Percentiles rank a stretch among this genome's conserved stretches.
Evolutionary conservation across 2,113 vertebrate species (phyloP).

Genomic region (Seriola quinqueradiata): DNA sequence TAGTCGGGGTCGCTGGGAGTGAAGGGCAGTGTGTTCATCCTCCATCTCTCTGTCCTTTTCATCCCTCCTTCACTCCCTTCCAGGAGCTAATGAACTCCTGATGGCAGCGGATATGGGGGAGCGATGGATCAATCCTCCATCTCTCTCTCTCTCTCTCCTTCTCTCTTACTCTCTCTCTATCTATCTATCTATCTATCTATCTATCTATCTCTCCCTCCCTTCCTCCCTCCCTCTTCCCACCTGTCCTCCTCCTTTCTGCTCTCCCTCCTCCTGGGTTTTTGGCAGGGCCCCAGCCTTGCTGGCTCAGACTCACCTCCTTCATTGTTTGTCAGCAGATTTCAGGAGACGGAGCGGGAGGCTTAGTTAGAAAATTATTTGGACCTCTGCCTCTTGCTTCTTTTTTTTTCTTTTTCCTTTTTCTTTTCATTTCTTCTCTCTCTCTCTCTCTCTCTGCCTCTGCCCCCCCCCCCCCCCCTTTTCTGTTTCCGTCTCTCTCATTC

Average conservation of each 20-base stretch:
- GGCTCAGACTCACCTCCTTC: conserved; percentile 63
- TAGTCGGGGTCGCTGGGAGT: conserved; percentile 45
- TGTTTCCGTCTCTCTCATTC: conserved; percentile 34
- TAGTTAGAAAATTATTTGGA: conserved; percentile 69
- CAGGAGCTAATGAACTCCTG: conserved; percentile 78
- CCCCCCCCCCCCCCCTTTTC: conserved; percentile 16
- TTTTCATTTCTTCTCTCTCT: conserved; percentile 40
- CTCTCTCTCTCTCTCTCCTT: conserved; percentile 28
- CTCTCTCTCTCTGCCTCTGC: conserved; percentile 38
- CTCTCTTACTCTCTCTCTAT: neutral
- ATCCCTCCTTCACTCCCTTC: conserved; percentile 44
- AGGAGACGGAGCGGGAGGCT: conserved; percentile 54
- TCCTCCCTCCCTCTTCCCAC: conserved; percentile 27
- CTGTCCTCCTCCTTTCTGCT: conserved; percentile 50
- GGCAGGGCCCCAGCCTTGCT: conserved; percentile 49
- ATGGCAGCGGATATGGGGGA: conserved; percentile 60
- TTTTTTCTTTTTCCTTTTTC: neutral
- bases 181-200: conserved; percentile 18
- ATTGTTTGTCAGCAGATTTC: conserved; percentile 79
- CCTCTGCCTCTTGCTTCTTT: conserved; percentile 29
- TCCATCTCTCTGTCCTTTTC: conserved; percentile 47
- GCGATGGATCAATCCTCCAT: conserved; percentile 66
- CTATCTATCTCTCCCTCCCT: neutral
- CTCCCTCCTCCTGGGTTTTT: conserved; percentile 50
- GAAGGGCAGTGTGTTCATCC: conserved; percentile 56